A percentile compares a stretch with the other conserved stretches of the same genome.
Conservation (phyloP, 2,113 vertebrate species). For the Pao palembangensis region DNA sequence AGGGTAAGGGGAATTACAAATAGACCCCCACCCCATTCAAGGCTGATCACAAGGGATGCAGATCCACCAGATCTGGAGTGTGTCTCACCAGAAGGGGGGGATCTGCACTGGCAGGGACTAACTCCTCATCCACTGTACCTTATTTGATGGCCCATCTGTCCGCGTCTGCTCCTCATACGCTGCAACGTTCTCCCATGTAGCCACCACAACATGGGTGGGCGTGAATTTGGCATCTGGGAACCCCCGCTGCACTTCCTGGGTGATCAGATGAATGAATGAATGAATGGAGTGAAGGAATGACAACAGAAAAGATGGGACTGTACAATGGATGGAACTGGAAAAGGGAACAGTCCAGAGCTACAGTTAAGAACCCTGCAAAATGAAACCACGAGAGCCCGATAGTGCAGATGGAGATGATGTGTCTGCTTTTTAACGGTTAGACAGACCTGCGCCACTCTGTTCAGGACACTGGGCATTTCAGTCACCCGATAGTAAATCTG, state of each 20-base stretch:
- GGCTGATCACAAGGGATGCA: conserved; percentile 43
- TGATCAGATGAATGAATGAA: conserved; percentile 41
- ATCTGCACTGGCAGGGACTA: too few relatives aligned
- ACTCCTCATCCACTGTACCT: conserved; percentile 67
- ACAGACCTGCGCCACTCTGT: conserved; percentile 66
- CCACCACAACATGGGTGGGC: conserved; percentile 81
- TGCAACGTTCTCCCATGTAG: conserved; percentile 89
- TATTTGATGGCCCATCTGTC: conserved; percentile 58
- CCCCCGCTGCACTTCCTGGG: conserved; percentile 75
- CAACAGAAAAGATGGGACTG: background rate
- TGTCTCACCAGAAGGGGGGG: conserved; percentile 9
- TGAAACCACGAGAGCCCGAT: too few relatives aligned
- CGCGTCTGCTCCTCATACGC: conserved; percentile 80
- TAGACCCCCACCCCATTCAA: conserved; percentile 25
- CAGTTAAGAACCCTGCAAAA: conserved; percentile 3
- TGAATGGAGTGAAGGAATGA: background rate
- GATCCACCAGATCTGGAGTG: conserved; percentile 45
- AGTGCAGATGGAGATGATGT: too few relatives aligned
- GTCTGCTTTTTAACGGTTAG: too few relatives aligned
- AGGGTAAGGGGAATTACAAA: conserved; percentile 49
- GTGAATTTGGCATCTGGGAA: conserved; percentile 79
- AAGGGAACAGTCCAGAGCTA: conserved; percentile 10
- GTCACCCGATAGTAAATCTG: conserved; percentile 87
- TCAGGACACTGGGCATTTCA: conserved; percentile 71
- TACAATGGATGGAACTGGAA: background rate